These are phyloP conservation scores for Cryptoprocta ferox DNA, from an alignment of 2,797 vertebrate species.

Conservation along the genomic window DNA sequence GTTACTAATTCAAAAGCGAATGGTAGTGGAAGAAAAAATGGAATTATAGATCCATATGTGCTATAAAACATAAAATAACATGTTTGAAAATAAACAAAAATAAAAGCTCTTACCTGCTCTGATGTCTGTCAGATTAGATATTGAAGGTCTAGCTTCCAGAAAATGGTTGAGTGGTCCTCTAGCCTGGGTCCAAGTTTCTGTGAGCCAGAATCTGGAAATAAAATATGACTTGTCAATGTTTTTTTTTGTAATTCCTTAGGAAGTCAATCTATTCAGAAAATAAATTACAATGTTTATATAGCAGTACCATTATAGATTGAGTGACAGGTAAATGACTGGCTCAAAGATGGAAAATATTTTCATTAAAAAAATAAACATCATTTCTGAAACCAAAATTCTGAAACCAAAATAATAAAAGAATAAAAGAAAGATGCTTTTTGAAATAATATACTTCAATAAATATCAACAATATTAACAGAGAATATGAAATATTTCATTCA, in stretches of 20 bases:
- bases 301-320: neutral
- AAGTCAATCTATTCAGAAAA: neutral
- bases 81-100: conserved; percentile 49
- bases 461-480: neutral
- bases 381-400: too few species aligned
- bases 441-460: neutral
- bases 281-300: neutral
- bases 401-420: neutral
- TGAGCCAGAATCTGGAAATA: neutral
- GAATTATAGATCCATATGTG: neutral
- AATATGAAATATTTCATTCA: neutral
- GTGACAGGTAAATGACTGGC: neutral
- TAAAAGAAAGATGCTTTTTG: neutral
- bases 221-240: neutral
- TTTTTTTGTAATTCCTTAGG: neutral
- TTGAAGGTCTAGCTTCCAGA: neutral
- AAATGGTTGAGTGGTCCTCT: neutral
- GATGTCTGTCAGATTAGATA: neutral
- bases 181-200: neutral
- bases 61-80: conserved; percentile 50
- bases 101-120: neutral
- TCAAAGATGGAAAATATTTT: neutral
- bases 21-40: neutral
- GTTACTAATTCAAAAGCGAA: neutral
- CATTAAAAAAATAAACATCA: neutral